Evolutionary conservation across 2,888 invertebrate genomes (phyloP).

Genomic region (Agrypnus murinus): DNA sequence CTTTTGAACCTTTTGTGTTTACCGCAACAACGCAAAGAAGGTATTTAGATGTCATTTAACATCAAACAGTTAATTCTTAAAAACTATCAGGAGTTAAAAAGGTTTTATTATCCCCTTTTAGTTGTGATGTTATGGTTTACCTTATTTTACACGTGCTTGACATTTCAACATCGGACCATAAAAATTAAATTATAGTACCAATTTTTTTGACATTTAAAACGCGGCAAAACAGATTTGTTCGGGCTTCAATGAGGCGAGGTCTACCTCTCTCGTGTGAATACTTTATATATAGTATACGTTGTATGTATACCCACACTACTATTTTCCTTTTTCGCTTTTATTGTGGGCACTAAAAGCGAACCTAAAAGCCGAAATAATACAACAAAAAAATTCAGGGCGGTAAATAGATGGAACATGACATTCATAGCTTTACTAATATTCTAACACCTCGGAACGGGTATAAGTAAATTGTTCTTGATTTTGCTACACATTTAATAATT

Average conservation of each 20-base stretch:
- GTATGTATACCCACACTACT: background rate
- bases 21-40: no score
- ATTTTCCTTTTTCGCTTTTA: constrained; percentile 38
- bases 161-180: constrained; percentile 50
- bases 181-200: constrained; percentile 50
- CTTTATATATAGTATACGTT: background rate
- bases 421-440: constrained; percentile 33
- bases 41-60: no score
- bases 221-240: constrained; percentile 43
- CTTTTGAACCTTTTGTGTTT: no score
- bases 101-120: no score
- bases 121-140: no score
- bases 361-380: constrained; percentile 43
- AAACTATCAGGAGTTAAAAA: no score
- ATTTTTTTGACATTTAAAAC: constrained; percentile 31
- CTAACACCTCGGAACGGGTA: constrained; percentile 27
- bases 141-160: constrained; percentile 53
- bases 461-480: constrained; percentile 25
- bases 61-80: no score
- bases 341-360: constrained; percentile 50
- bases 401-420: constrained; percentile 30
- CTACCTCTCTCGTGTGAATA: constrained; percentile 24
- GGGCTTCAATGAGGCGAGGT: constrained; percentile 40
- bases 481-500: no score
- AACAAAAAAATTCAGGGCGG: constrained; percentile 40